A percentile compares a stretch with the other conserved stretches of the same genome.
Conservation (phyloP, 2,888 invertebrate species). For the Charanyca ferruginea region DNA sequence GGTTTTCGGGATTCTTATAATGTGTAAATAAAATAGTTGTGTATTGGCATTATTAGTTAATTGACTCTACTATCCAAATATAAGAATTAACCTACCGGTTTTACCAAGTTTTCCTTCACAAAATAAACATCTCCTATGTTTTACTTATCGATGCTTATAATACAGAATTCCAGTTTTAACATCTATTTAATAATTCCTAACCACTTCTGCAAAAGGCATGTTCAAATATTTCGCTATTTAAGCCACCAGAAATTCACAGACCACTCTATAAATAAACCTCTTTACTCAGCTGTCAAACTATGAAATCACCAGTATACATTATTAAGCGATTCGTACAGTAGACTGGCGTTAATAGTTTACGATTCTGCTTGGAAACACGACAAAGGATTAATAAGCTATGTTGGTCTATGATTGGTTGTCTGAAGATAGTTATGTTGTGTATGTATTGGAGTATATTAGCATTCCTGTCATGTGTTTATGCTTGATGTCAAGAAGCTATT, state of each 20-base stretch:
- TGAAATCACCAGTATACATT: slow-evolving; percentile 19
- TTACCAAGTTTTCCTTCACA: too few species aligned
- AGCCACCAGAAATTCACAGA: background rate
- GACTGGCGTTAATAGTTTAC: slow-evolving; percentile 19
- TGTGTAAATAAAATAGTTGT: too few species aligned
- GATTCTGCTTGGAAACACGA: slow-evolving; percentile 20
- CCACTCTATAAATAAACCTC: slow-evolving; percentile 16
- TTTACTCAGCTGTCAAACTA: slow-evolving; percentile 21
- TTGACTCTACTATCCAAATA: too few species aligned
- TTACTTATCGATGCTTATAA: too few species aligned
- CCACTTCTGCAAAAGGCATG: background rate
- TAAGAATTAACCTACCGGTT: too few species aligned
- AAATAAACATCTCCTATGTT: too few species aligned
- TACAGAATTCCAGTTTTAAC: background rate
- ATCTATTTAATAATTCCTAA: background rate
- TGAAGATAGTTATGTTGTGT: background rate
- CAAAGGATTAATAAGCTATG: slow-evolving; percentile 32
- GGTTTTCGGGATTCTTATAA: too few species aligned
- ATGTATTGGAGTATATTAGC: background rate
- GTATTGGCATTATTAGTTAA: too few species aligned
- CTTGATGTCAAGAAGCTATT: background rate
- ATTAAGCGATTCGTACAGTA: slow-evolving; percentile 18
- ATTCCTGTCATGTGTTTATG: slow-evolving; percentile 3
- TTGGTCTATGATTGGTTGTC: slow-evolving; percentile 12
- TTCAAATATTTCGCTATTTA: background rate